A percentile compares a stretch with the other conserved stretches of the same genome.
Conservation (phyloP, 2,113 vertebrate genomes). For the Calypte anna region DNA sequence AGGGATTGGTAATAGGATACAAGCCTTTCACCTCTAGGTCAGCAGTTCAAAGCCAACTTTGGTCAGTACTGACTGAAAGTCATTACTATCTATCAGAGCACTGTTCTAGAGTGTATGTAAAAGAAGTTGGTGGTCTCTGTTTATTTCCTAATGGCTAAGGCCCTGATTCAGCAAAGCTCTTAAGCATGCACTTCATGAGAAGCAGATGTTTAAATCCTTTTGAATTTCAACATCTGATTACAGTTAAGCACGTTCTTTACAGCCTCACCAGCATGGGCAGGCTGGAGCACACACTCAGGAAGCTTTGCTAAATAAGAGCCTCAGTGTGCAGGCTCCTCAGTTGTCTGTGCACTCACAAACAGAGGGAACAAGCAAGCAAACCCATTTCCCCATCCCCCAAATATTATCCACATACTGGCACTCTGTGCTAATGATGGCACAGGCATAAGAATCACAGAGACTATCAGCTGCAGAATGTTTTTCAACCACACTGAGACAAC, state of each 20-base stretch:
- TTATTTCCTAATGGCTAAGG: conserved; percentile 62
- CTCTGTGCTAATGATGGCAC: neutral
- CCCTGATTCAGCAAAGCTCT: conserved; percentile 64
- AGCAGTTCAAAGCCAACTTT: conserved; percentile 63
- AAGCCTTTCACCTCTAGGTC: conserved; percentile 65
- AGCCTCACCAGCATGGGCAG: neutral
- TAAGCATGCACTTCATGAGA: conserved; percentile 56
- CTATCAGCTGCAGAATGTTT: neutral
- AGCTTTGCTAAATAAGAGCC: conserved; percentile 1
- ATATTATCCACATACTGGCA: neutral
- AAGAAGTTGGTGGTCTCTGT: conserved; percentile 68
- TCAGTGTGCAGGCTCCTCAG: neutral
- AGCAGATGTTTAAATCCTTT: conserved; percentile 65
- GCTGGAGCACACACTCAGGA: neutral
- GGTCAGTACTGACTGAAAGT: conserved; percentile 62
- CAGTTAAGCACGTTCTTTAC: conserved; percentile 61
- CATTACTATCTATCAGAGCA: conserved; percentile 54
- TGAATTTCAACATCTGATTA: conserved; percentile 67
- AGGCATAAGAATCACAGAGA: neutral
- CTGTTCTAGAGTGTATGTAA: conserved; percentile 45
- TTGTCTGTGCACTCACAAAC: neutral
- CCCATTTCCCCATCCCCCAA: neutral
- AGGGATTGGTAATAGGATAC: conserved; percentile 58
- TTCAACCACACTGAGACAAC: neutral
- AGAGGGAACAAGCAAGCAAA: neutral